Evolutionary conservation across 2,888 invertebrate genomes (phyloP), one percentile per base, ranked within the genome.

Genomic region (Nowickia ferox): DNA sequence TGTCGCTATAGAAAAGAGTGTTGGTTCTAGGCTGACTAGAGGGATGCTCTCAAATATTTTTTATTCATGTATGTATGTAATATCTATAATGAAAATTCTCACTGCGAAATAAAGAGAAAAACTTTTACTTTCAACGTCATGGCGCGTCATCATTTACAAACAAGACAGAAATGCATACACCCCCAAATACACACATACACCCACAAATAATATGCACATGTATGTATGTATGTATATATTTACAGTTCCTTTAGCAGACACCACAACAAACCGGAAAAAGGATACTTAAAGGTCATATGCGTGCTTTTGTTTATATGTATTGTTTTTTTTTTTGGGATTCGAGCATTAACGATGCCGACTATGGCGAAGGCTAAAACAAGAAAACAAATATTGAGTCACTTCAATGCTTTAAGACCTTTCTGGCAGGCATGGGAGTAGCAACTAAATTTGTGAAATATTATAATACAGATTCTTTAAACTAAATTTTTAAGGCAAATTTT

Each of bases 201-300:
- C 1, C n/a, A n/a, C 8, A 51, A 17, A 51, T 51, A 51, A 19
- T 17, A 51, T 53, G 19, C 11, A 48, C 48, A 30, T 30, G 4
- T 2, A 19, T 19, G 19, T n/a, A n/a, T 6, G 5, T n/a, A 48
- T n/a, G n/a, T 48, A 48, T n/a, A 40, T 5, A 66, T 72, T 30
- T 46, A 17, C 57, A n/a, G 30, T 46, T 46, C 15, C 13, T 46
- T 46, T 30, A 15, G 1, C 17, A 72, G 30, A 48, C 42, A 22
- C 10, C 59, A 59, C n/a, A 63, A 71, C 17, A 79, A 72, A 46
- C 65, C 53, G 71, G 63, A 22, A 57, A 71, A 77, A 84, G 84
- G 81, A 77, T 77, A 77, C 19, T 38, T 61, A 77, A 63, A 84
- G 84, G 81, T 84, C 84, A 81, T 48, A 61, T 48, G 22, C 13